These are phyloP conservation scores for Armadillidium nasatum DNA, from an alignment of 1,140 invertebrate species.

Conservation along the genomic window DNA sequence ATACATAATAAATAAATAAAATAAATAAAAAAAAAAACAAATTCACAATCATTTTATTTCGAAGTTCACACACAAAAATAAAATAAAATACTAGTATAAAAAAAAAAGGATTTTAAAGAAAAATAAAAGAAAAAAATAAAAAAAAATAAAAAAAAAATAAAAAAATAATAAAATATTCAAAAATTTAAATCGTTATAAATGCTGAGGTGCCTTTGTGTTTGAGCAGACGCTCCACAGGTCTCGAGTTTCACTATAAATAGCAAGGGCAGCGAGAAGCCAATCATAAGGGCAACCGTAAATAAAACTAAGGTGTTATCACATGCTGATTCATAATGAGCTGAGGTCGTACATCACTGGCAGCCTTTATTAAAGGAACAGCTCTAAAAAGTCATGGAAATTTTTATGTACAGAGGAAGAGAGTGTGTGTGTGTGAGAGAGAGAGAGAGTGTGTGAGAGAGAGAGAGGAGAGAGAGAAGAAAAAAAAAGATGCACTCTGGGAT, in stretches of 20 bases:
- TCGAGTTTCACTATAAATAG: slow-evolving; percentile 11
- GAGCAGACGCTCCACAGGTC: not conserved
- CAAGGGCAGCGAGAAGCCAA: not conserved
- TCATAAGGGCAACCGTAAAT: not conserved
- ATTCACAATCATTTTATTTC: no score
- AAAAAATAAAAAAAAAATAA: not conserved
- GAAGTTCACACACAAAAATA: no score
- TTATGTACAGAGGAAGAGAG: not conserved
- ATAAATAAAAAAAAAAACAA: no score
- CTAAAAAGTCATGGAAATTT: not conserved
- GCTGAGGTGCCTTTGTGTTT: not conserved
- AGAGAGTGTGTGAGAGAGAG: not conserved
- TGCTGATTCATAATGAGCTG: not conserved
- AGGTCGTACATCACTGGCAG: not conserved
- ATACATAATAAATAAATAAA: no score
- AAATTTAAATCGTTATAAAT: no score
- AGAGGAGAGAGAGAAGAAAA: not conserved
- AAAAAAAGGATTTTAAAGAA: not conserved
- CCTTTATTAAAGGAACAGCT: not conserved
- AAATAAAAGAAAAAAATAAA: slow-evolving; percentile 1
- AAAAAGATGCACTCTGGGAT: not conserved
- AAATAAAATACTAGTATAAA: no score
- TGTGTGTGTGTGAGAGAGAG: not conserved
- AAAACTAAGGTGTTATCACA: slow-evolving; percentile 1
- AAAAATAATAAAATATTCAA: not conserved